These are phyloP conservation scores for Sciurus carolinensis DNA, from an alignment of 2,797 vertebrate genomes.

Conservation along the genomic window DNA sequence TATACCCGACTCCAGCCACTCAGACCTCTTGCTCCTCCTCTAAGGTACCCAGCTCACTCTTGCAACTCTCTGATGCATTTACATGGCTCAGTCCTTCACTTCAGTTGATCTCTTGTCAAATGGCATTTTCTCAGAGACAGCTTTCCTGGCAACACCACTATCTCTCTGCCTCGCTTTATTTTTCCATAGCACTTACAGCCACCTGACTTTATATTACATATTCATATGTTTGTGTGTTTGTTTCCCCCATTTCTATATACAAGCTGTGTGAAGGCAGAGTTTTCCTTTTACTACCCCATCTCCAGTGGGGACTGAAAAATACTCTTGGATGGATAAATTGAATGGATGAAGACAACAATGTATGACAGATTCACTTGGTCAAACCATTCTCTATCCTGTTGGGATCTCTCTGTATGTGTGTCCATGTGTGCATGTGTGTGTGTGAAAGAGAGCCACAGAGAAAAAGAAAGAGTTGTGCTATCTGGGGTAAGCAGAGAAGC, in stretches of 20 bases:
- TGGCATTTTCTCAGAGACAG: background rate
- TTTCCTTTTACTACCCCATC: background rate
- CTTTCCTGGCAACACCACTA: background rate
- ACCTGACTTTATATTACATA: background rate
- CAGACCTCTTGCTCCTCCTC: background rate
- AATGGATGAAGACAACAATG: background rate
- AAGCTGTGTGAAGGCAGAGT: background rate
- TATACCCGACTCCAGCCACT: background rate
- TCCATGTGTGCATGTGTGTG: background rate
- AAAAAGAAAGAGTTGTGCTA: background rate
- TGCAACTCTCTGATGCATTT: background rate
- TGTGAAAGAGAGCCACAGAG: background rate
- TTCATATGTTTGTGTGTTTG: background rate
- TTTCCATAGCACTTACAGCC: background rate
- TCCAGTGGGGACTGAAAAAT: conserved; percentile 3
- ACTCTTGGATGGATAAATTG: background rate
- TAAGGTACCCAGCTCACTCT: accelerated
- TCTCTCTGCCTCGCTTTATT: background rate
- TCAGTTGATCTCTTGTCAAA: background rate
- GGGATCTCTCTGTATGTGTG: background rate
- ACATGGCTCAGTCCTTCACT: background rate
- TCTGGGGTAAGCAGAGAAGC: background rate
- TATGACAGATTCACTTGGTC: background rate
- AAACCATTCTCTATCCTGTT: background rate
- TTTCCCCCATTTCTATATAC: background rate